Base-by-base conservation (phyloP, 2,797 vertebrate species). In the Gastrophryne carolinensis region DNA sequence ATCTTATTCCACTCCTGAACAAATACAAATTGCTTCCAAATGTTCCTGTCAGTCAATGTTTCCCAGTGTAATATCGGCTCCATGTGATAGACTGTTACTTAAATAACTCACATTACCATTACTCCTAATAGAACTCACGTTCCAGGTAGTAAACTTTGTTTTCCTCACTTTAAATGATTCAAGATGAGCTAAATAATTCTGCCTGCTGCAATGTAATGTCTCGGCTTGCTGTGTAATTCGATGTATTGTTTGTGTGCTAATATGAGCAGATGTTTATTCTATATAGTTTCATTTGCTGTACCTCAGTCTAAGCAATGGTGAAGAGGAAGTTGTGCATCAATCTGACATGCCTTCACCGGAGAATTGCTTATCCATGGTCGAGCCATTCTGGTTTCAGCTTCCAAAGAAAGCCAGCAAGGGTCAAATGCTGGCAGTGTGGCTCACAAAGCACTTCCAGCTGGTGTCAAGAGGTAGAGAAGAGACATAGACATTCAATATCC, bases 391-490 rank as follows among this genome's bases (percentile, higher is more conserved):
- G 83, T 81, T 82, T 89, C 79, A 84, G 74, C 81, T 90, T 89
- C 82, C 79, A 84, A 87, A 85, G 80, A 83, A 86, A 90, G 85
- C 82, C 79, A 80, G 77, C 69, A 49, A 57, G 79, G 83, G 81
- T 87, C 82, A 82, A 54, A 83, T 85, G 82, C 81, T 85, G 82
- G 80, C 72, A 82, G 80, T 82, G 88, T 82, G 80, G 79, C 84
- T 86, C 86, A 83, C 72, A 85, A 89, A 87, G 77, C 78, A 69
- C 79, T 88, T 89, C 80, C 81, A 84, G 79, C 79, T 88, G 87
- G 85, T 84, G 80, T 79, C 50, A 66, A 83, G 81, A 81, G 52
- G 81, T 81, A 82, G 79, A 60, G 62, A 79, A 24, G 54, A 57
- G 70, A 79, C 79, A 82, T 79, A 84, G 80, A 86, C 84, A 90